Evolutionary conservation across 35 echinoderm and acorn worm genomes (phyloP), one percentile per base, ranked within the genome.

Genomic region (Apostichopus parvimensis): DNA sequence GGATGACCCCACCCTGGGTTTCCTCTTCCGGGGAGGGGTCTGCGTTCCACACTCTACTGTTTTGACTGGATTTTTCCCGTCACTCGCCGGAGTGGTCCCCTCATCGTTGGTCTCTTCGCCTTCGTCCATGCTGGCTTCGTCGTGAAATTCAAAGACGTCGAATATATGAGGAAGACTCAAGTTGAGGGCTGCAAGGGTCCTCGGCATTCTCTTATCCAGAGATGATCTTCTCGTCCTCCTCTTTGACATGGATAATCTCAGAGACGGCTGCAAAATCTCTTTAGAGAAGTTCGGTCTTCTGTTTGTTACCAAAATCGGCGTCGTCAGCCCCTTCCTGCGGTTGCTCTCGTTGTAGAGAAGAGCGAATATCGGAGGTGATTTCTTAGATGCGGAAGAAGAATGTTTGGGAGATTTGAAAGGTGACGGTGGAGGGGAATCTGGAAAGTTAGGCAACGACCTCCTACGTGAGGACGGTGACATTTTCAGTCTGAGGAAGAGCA

Each of bases 141-240:
- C 89, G 14, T 91, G 89, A 79, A 91, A 91, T 73, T 91, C 89
- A 79, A 78, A 91, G n/a, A 91, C 89, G 23, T 91, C 89, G 79
- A 91, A 91, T 15, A 78, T 91, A 53, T 91, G 77, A n/a, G 89
- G 89, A 18, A 91, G 71, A 73, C 89, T 91, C 54, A 91, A 26
- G 54, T 91, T 91, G 53, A 91, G 59, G 6, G 89, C 89, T 18
- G 77, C 89, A 14, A 91, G 73, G 3, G 71, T 91, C 56, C 89
- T 23, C 8, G 60, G 68, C 86, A 68, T 88, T 11, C 45, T 52
- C 61, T 88, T 88, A 6, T 84, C 81, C 1, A 84, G 81, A 1
- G 86, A 88, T n/a, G 64, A 58, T 23, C 86, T 88, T 45, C 86
- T 88, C 10, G 72, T 17, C 53, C 76, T 91, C 53, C 89, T 53